These are phyloP conservation scores for Zootermopsis nevadensis DNA, from an alignment of 2,888 invertebrate species.

Conservation along the genomic window DNA sequence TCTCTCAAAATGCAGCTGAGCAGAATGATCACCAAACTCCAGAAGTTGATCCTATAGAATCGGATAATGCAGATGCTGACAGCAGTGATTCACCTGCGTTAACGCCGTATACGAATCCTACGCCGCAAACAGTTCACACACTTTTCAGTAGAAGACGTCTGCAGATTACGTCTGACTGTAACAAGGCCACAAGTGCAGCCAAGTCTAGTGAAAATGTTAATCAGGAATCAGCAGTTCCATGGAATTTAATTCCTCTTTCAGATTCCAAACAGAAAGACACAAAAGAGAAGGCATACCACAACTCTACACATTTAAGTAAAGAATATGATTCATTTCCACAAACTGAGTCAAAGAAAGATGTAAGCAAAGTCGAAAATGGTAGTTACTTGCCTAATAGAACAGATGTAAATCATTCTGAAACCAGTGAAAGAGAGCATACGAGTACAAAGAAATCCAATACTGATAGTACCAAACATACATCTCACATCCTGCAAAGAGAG, in stretches of 20 bases:
- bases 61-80: not conserved
- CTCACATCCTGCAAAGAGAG: not conserved
- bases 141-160: slow-evolving; percentile 19
- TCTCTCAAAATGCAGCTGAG: too few relatives aligned
- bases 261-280: not conserved
- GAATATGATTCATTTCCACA: not conserved
- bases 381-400: not conserved
- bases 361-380: not conserved
- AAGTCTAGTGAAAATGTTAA: too few relatives aligned
- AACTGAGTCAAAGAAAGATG: not conserved
- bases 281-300: not conserved
- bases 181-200: too few relatives aligned
- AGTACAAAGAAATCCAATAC: not conserved
- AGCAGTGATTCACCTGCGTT: too few relatives aligned
- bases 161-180: too few relatives aligned
- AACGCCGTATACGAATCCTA: not conserved
- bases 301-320: not conserved
- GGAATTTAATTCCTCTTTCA: not conserved
- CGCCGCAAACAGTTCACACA: not conserved
- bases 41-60: not conserved
- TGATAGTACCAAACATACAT: not conserved
- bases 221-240: not conserved
- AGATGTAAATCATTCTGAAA: not conserved
- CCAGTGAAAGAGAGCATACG: not conserved
- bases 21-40: not conserved